Evolutionary conservation across 1,140 invertebrate species (phyloP).

Genomic region (Habropoda laboriosa): DNA sequence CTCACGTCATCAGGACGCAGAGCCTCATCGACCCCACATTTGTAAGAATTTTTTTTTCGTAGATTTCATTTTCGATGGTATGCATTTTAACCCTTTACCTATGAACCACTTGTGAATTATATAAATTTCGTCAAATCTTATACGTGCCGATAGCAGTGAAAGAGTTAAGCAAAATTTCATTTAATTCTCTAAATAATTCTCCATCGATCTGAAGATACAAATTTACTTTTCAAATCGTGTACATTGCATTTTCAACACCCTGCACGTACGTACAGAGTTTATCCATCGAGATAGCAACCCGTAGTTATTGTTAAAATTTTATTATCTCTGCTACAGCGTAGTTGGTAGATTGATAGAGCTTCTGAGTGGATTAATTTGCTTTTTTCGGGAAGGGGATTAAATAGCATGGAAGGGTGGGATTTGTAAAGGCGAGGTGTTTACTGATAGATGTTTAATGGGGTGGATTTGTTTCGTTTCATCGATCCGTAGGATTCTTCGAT

Average conservation of each 20-base stretch:
- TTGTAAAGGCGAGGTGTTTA: background rate
- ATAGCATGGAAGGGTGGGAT: background rate
- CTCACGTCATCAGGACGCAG: slow-evolving; percentile 61
- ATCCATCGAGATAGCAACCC: background rate
- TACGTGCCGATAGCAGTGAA: no score
- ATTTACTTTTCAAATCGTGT: no score
- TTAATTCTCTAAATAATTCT: no score
- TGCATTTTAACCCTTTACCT: no score
- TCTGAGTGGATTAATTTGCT: background rate
- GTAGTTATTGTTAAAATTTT: no score
- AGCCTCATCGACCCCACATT: slow-evolving; percentile 67
- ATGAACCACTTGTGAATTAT: no score
- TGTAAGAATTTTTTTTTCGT: slow-evolving; percentile 63
- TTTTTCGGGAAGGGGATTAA: background rate
- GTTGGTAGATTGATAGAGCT: background rate
- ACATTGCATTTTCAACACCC: no score
- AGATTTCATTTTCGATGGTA: no score
- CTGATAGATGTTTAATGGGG: background rate
- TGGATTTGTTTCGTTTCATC: background rate
- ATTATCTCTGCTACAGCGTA: no score
- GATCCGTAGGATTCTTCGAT: background rate
- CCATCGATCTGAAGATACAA: no score
- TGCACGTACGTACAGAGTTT: background rate
- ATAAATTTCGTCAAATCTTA: no score
- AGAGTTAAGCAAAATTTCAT: no score